A percentile compares a stretch with the other conserved stretches of the same genome.
Conservation (phyloP, 1,140 invertebrate species). For the Colletes latitarsis region DNA sequence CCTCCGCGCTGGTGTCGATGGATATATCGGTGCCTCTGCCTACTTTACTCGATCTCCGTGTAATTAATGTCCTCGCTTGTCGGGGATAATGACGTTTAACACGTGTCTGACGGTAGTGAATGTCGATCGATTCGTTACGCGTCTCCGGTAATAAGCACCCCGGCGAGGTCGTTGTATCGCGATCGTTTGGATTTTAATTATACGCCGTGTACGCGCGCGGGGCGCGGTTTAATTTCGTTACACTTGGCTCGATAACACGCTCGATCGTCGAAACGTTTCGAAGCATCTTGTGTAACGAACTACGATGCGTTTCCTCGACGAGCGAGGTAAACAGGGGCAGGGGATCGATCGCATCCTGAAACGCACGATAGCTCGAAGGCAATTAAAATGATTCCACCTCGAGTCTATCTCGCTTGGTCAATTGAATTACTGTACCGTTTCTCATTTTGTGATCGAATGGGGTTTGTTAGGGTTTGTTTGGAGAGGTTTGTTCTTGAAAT, state of each 20-base stretch:
- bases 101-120: conserved; percentile 63
- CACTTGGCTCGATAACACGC: background rate
- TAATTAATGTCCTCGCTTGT: conserved; percentile 71
- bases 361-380: background rate
- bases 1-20: background rate
- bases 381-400: too few species aligned
- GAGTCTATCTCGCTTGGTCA: too few species aligned
- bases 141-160: conserved; percentile 56
- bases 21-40: conserved; percentile 38
- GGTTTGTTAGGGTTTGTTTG: too few species aligned
- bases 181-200: conserved; percentile 40
- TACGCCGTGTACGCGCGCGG: background rate
- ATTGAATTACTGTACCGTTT: too few species aligned
- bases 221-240: conserved; percentile 20
- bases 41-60: conserved; percentile 65
- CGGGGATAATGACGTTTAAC: conserved; percentile 69
- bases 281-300: conserved; percentile 1
- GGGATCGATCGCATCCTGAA: background rate
- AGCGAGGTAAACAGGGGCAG: background rate
- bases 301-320: background rate
- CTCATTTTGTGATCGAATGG: too few species aligned
- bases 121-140: conserved; percentile 56
- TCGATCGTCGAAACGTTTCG: background rate
- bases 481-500: too few species aligned
- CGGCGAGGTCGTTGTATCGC: background rate